phyloP scores from a whole-genome alignment of 2,888 invertebrate genomes.

The Podotricha telesiphe region DNA sequence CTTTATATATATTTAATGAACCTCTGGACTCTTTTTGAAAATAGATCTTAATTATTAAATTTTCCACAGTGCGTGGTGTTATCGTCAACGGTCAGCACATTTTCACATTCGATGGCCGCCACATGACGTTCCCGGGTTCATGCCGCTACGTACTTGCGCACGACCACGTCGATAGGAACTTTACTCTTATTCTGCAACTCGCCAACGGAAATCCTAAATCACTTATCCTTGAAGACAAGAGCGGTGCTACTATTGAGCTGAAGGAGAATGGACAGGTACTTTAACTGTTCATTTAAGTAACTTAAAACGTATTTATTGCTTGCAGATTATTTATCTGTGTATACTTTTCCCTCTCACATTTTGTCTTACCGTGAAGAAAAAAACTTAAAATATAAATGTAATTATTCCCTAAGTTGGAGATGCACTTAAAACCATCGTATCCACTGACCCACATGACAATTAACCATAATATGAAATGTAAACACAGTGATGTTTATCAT shows the following conservation, averaged over 20 bases:
- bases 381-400: no score
- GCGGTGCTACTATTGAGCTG: slow-evolving; percentile 85
- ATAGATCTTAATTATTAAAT: background rate
- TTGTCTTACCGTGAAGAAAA: no score
- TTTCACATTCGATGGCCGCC: slow-evolving; percentile 94
- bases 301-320: no score
- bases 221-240: slow-evolving; percentile 87
- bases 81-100: slow-evolving; percentile 92
- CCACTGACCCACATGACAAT: no score
- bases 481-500: no score
- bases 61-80: slow-evolving; percentile 84
- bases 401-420: no score
- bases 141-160: slow-evolving; percentile 94
- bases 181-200: slow-evolving; percentile 90
- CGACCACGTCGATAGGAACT: slow-evolving; percentile 93
- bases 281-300: background rate
- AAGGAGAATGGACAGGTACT: slow-evolving; percentile 84
- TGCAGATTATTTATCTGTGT: no score
- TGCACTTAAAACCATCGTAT: no score
- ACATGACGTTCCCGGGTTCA: slow-evolving; percentile 90
- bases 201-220: slow-evolving; percentile 87
- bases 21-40: no score
- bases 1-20: no score
- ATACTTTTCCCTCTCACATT: no score
- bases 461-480: no score